These are phyloP conservation scores for Shinisaurus crocodilurus DNA, from an alignment of 2,113 vertebrate species.

Conservation along the genomic window DNA sequence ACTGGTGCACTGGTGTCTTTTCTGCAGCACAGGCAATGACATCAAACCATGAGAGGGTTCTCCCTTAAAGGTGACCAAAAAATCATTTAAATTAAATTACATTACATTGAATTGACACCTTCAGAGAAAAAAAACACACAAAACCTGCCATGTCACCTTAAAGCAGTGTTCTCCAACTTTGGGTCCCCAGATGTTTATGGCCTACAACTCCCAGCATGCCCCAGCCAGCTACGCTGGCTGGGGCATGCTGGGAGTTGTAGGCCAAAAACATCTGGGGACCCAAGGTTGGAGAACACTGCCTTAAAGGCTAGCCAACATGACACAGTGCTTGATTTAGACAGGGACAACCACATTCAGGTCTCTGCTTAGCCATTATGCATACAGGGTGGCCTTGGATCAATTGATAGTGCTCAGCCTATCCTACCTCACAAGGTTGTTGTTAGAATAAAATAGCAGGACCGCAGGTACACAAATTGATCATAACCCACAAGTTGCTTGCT, in stretches of 20 bases:
- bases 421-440: too few species aligned
- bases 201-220: too few species aligned
- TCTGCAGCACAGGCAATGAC: background rate
- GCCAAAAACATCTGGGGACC: too few species aligned
- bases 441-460: background rate
- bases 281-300: too few species aligned
- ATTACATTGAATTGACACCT: background rate
- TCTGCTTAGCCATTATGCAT: too few species aligned
- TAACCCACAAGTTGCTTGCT: background rate
- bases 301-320: background rate
- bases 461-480: background rate
- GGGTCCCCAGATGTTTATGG: too few species aligned
- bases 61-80: too few species aligned
- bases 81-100: too few species aligned
- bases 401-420: background rate
- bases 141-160: background rate
- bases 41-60: background rate
- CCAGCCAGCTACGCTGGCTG: too few species aligned
- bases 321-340: background rate
- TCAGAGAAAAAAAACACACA: too few species aligned
- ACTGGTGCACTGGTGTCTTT: accelerated
- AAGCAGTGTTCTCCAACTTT: too few species aligned
- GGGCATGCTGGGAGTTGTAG: too few species aligned
- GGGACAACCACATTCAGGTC: background rate
- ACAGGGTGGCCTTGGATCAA: background rate